Base-by-base conservation (phyloP, 2,113 vertebrate genomes). In the Microtus ochrogaster region DNA sequence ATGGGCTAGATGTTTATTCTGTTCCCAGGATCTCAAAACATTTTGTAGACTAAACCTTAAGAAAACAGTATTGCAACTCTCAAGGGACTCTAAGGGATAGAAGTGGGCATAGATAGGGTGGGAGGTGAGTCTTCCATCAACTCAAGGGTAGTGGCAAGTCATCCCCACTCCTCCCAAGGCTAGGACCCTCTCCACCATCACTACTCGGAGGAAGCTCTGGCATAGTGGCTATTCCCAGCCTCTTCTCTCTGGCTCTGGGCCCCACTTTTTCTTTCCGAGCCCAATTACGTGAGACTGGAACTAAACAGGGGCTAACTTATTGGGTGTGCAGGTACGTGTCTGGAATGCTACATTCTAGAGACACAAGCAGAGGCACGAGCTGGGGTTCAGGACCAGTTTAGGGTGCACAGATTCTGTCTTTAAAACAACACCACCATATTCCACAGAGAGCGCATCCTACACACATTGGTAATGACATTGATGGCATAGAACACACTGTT, bases 91-190 rank as follows among this genome's bases (percentile, higher is more conserved):
- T 36, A 22, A 91, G 5, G 13, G 36, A 16, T n/a, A n/a, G 63
- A 36, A 26, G 30, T n/a, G 24, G 63, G 11, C 17, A 4, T 7
- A 6, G 52, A 30, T 6, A 58, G 21, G 68, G 10, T 4, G 24
- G 41, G 47, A 14, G 39, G 41, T 3, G 5, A 68, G 5, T 58
- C 17, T 52, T 79, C 36, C 36, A 66, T 63, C 9, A 79, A 6
- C 6, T 5, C 73, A 52, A 7, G 36, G 0, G 8, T 7, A 84
- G 41, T 33, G 12, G 11, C 33, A 3, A 3, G 0, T 1, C 4
- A 5, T 8, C 68, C n/a, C 83, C 13, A 41, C 11, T 86, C 33
- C 19, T 66, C 10, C 81, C 11, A 63, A 30, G 13, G 13, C 26
- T n/a, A 28, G 55, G 22, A 41, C 81, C 58, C 24, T 83, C 12